Percentiles rank a stretch among this genome's conserved stretches.
These are phyloP conservation scores for Rissa tridactyla DNA, from an alignment of 2,113 vertebrate genomes.

Conservation along the genomic window DNA sequence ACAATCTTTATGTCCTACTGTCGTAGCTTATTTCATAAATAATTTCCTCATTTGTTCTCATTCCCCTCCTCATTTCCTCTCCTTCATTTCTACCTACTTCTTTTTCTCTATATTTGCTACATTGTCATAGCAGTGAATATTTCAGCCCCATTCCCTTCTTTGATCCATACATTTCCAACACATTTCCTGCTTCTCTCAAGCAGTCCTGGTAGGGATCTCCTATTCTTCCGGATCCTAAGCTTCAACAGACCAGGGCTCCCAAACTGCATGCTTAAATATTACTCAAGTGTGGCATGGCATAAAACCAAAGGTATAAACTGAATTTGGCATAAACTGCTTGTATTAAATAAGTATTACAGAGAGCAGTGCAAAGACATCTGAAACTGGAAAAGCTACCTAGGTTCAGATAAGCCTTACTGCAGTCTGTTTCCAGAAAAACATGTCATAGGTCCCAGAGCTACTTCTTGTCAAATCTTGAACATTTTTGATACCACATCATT, in stretches of 20 bases:
- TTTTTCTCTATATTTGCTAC: background rate
- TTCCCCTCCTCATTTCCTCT: background rate
- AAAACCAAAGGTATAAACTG: background rate
- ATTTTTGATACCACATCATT: background rate
- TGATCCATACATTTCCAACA: background rate
- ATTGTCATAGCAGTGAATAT: background rate
- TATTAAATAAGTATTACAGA: background rate
- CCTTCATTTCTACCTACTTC: background rate
- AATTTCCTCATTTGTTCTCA: background rate
- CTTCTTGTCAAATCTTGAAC: background rate
- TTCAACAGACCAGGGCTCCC: rapidly evolving
- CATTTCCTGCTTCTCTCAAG: background rate
- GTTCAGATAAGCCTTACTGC: background rate
- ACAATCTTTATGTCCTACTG: background rate
- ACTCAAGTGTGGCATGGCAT: background rate
- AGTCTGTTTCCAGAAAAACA: background rate
- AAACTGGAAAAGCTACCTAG: background rate
- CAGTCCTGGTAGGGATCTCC: background rate
- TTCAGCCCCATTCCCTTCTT: background rate
- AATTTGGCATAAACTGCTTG: background rate
- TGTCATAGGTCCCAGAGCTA: background rate
- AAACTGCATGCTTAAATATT: background rate
- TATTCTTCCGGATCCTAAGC: background rate
- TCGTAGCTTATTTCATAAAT: background rate
- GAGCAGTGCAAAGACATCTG: background rate